Conservation (phyloP, 2,888 invertebrate genomes). For the Pandemis corylana region DNA sequence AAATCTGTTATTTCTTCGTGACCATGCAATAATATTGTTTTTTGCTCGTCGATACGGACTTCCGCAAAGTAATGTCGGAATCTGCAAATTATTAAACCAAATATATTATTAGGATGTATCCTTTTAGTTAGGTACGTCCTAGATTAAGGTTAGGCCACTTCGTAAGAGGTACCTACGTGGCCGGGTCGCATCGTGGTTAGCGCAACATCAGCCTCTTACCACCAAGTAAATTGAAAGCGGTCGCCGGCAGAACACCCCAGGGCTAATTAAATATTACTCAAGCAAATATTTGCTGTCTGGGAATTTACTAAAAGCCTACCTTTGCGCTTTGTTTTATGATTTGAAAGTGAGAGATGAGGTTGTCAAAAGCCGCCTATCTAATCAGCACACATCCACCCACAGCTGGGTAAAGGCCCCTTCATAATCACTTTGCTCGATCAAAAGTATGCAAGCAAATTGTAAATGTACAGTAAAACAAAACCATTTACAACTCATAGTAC, state of each 20-base stretch:
- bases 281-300: not conserved
- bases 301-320: not conserved
- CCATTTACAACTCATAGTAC: no score
- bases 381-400: no score
- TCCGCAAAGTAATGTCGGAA: not conserved
- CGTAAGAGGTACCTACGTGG: not conserved
- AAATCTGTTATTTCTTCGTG: not conserved
- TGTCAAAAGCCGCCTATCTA: no score
- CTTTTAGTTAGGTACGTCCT: not conserved
- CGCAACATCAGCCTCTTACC: not conserved
- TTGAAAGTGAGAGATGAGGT: not conserved
- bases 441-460: no score
- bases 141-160: not conserved
- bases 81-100: not conserved
- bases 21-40: slow-evolving; percentile 5
- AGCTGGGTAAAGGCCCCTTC: no score
- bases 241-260: not conserved
- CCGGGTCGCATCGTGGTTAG: not conserved
- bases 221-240: slow-evolving; percentile 8
- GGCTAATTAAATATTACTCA: slow-evolving; percentile 10
- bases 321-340: not conserved
- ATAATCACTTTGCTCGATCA: no score
- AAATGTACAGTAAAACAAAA: no score
- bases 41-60: not conserved
- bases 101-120: not conserved